Evolutionary conservation across 2,797 vertebrate species (phyloP), one percentile per base, ranked within the genome.

Genomic region (Macropus fuliginosus): DNA sequence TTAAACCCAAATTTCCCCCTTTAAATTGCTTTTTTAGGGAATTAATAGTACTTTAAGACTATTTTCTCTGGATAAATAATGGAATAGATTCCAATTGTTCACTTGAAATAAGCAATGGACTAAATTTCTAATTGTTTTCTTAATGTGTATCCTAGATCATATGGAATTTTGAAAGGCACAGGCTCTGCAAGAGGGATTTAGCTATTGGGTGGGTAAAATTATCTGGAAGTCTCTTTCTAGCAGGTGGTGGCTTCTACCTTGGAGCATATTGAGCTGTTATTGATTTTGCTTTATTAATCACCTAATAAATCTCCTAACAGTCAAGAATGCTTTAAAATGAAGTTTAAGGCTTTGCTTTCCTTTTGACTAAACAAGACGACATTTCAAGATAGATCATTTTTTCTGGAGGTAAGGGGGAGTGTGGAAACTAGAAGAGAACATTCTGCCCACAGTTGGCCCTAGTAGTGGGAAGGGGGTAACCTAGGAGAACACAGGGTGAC

Each of bases 391-490:
- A 46, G 46, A 81, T 81, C n/a, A 81, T 40, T 81, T 34, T 34
- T 55, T 54, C 3, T 0, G 0, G 34, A 18, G 8, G 46, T 46
- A 2, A 8, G 13, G 74, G 8, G 62, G 0, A 14, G 10, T 40
- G 24, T 4, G 0, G 10, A 28, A 54, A 34, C 29, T 8, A 21
- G 31, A 34, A 3, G 90, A 91, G 54, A n/a, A 91, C n/a, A 31
- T 34, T 55, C 66, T 46, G 66, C n/a, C 18, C 66, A 21, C 8
- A 81, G 8, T 1, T 24, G n/a, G 6, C n/a, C 18, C 66, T 81
- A 81, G 0, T 81, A 40, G 6, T 40, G 18, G n/a, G 24, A 6
- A 10, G 24, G 24, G n/a, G 21, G 5, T 40, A 21, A 81, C 18
- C 66, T 81, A 18, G 18, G 66, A 81, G n/a, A 46, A 81, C 66